Base-by-base conservation (phyloP, 2,797 vertebrate species). In the Cheracebus regulus region DNA sequence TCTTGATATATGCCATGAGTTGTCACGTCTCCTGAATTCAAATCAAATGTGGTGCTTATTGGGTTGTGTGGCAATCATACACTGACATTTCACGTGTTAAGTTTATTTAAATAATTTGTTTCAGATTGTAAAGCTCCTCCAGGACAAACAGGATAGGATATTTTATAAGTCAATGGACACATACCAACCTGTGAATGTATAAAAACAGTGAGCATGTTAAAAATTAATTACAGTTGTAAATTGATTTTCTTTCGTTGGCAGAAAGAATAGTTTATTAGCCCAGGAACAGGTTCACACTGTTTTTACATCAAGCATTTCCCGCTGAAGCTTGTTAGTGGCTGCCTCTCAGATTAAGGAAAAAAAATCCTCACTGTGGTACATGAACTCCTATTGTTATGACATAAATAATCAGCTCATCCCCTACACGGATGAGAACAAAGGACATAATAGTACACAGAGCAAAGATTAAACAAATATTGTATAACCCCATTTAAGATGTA, bases 281-380 rank as follows among this genome's bases (percentile, higher is more conserved):
- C 88, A 97, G 97, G 96, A 98, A 97, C 92, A 97, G 98, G 97
- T 98, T 98, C 93, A 95, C 82, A 93, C 97, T 98, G 94, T 98
- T 98, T 98, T 98, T 98, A 98, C 97, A 98, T 98, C 87, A 98
- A 97, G 98, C 98, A 97, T 96, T 98, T 98, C 98, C 98, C 99
- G 98, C 98, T 98, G 98, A 98, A 98, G 98, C 98, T 99, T 98
- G 98, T 99, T 99, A 98, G 97, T 98, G 97, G 97, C 98, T 98
- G 97, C 98, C 96, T 98, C 85, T 96, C 94, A 98, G 98, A 98
- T 98, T 98, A 97, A 97, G 96, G 95, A 57, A 79, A 87, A 93
- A 95, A 96, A 96, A 72, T 93, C 84, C 96, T 98, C 97, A 73
- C 97, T 98, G 96, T 98, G 98, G 87, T 98, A 98, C 98, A 98